Evolutionary conservation across 2,797 vertebrate species (phyloP).

Genomic region (Mus minutoides): DNA sequence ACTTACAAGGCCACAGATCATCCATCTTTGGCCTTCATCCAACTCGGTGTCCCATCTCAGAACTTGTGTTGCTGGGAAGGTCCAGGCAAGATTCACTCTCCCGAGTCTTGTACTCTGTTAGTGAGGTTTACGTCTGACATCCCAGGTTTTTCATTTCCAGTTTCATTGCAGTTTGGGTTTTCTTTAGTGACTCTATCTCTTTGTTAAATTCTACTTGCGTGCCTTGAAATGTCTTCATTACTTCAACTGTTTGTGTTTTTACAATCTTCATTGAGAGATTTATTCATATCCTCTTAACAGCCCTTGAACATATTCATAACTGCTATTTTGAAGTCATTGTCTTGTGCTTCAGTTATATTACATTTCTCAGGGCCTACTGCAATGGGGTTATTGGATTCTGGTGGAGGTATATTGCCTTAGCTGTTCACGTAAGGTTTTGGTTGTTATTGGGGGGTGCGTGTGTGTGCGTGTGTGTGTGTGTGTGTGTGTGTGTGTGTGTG

Average conservation of each 20-base stretch:
- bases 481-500: too few relatives aligned
- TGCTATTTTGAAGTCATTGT: neutral
- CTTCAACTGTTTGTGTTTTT: neutral
- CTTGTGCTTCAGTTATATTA: neutral
- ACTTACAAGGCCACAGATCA: neutral
- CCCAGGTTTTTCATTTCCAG: neutral
- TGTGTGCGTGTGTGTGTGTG: too few relatives aligned
- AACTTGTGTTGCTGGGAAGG: neutral
- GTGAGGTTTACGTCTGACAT: neutral
- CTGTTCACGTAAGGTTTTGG: neutral
- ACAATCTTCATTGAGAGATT: neutral
- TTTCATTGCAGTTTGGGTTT: neutral
- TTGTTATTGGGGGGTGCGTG: neutral
- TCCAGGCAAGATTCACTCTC: neutral
- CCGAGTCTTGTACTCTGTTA: too few relatives aligned
- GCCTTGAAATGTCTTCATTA: neutral
- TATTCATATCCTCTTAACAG: neutral
- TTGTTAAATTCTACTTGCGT: neutral
- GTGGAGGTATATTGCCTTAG: neutral
- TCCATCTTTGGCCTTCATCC: neutral
- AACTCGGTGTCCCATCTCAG: neutral
- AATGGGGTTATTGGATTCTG: neutral
- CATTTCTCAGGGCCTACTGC: neutral
- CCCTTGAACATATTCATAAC: neutral
- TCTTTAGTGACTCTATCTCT: neutral